A percentile compares a stretch with the other conserved stretches of the same genome.
phyloP scores from a whole-genome alignment of 2,888 invertebrate genomes.

The Xylota sylvarum region DNA sequence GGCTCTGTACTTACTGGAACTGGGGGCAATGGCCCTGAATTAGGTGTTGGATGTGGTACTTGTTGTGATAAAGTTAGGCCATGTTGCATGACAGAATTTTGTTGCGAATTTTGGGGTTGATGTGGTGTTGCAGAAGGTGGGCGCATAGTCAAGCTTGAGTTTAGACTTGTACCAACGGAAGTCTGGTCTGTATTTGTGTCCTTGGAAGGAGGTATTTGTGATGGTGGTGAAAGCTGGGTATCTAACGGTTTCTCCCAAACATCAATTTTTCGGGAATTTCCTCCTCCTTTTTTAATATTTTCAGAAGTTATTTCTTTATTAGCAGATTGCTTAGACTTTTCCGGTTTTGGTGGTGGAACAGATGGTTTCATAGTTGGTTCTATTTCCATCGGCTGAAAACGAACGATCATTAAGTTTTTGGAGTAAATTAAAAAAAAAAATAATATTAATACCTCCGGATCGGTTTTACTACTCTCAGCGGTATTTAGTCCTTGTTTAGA shows the following conservation, averaged over 20 bases:
- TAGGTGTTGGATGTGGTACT: constrained; percentile 45
- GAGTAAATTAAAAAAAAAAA: constrained; percentile 64
- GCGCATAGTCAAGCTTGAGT: constrained; percentile 76
- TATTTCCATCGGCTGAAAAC: constrained; percentile 81
- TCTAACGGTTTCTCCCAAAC: constrained; percentile 63
- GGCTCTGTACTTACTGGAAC: constrained; percentile 78
- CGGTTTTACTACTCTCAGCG: constrained; percentile 81
- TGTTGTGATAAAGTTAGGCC: constrained; percentile 31
- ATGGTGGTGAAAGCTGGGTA: constrained; percentile 85
- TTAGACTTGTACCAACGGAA: constrained; percentile 18
- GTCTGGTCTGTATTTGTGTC: constrained; percentile 37
- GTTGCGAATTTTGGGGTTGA: constrained; percentile 61
- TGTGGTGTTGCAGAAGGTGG: constrained; percentile 54
- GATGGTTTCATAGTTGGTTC: constrained; percentile 83
- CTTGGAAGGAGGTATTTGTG: constrained; percentile 87
- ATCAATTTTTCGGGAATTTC: constrained; percentile 38
- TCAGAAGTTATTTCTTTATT: constrained; percentile 49
- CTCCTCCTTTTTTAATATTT: constrained; percentile 38
- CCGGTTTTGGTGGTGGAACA: constrained; percentile 79
- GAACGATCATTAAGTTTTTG: constrained; percentile 13
- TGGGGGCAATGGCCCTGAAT: constrained; percentile 18
- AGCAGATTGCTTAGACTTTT: constrained; percentile 44
- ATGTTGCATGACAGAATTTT: constrained; percentile 68
- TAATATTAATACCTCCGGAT: constrained; percentile 80
- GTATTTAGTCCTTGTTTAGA: constrained; percentile 34